A percentile compares a stretch with the other conserved stretches of the same genome.
These are phyloP conservation scores for Meriones psammophilus DNA, from an alignment of 2,797 vertebrate genomes.

Conservation along the genomic window DNA sequence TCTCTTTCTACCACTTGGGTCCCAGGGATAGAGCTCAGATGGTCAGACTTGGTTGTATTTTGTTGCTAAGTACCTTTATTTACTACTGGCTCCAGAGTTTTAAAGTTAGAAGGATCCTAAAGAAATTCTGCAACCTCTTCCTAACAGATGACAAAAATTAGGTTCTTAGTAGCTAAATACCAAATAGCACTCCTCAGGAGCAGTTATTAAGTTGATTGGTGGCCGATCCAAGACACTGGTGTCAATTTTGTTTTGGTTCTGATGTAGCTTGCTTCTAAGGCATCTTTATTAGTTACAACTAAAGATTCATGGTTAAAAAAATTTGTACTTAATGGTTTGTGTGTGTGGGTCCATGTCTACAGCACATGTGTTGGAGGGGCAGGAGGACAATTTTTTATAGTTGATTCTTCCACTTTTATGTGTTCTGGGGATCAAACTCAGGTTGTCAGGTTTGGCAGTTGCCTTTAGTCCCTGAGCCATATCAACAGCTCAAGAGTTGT, in stretches of 20 bases:
- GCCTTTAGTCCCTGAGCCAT: neutral
- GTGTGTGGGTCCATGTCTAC: neutral
- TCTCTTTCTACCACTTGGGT: neutral
- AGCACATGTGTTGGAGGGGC: neutral
- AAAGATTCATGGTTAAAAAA: neutral
- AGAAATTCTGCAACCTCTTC: constrained; percentile 1
- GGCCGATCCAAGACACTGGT: neutral
- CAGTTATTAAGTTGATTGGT: constrained; percentile 29
- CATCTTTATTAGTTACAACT: neutral
- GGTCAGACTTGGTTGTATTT: neutral
- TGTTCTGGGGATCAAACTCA: neutral
- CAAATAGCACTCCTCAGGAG: constrained; percentile 1
- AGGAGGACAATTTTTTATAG: neutral
- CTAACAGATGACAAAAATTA: constrained; percentile 28
- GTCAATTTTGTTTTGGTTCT: constrained; percentile 53
- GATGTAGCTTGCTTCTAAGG: neutral
- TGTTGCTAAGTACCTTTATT: neutral
- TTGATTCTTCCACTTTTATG: neutral
- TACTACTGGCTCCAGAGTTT: neutral
- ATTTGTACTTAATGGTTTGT: neutral
- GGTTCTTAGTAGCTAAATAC: neutral
- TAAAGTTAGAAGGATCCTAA: constrained; percentile 18
- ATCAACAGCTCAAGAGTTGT: neutral
- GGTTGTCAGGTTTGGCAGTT: neutral
- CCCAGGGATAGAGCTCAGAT: neutral